phyloP scores from a whole-genome alignment of 2,113 vertebrate genomes.

The Myotis brandtii region DNA sequence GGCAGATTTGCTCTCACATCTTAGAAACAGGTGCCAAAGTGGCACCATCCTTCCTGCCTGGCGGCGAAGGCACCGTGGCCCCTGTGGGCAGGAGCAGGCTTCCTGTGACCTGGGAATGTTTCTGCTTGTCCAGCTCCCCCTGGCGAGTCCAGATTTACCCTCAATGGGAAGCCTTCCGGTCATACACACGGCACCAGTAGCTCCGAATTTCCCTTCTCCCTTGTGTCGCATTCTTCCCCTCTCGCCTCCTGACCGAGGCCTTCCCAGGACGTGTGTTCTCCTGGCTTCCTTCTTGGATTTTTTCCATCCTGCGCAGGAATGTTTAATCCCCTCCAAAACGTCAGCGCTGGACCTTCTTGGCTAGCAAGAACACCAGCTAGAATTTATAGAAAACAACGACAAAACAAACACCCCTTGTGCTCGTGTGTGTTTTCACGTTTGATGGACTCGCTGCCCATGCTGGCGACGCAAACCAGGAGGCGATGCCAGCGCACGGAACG shows the following conservation, averaged over 20 bases:
- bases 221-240: conserved; percentile 25
- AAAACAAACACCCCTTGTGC: no score
- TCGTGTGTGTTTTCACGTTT: neutral
- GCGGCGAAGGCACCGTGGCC: neutral
- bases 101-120: neutral
- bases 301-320: conserved; percentile 11
- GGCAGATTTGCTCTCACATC: neutral
- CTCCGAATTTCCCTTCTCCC: neutral
- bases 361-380: neutral
- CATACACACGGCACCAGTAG: neutral
- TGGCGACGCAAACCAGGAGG: neutral
- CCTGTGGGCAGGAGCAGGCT: neutral
- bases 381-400: neutral
- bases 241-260: conserved; percentile 44
- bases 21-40: neutral
- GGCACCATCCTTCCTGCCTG: no score
- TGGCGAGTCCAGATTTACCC: neutral
- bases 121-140: neutral
- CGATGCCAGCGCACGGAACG: neutral
- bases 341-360: neutral
- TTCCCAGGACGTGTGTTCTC: conserved; percentile 25
- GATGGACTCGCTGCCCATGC: rapidly evolving
- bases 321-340: neutral
- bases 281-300: conserved; percentile 37
- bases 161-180: neutral